Evolutionary conservation across 1,140 invertebrate genomes (phyloP).

Genomic region (Dendrolimus punctatus): DNA sequence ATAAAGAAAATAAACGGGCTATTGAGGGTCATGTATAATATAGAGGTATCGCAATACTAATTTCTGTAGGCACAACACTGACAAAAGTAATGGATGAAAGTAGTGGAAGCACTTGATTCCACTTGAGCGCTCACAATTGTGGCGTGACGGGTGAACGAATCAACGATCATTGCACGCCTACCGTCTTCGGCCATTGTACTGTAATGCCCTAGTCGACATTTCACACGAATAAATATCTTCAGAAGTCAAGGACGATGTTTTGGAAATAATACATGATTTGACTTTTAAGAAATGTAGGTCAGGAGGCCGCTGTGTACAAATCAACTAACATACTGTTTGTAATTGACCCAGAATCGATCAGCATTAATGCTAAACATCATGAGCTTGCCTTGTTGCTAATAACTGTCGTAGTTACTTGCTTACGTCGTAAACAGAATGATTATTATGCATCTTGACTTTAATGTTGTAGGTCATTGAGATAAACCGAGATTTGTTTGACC

Average conservation of each 20-base stretch:
- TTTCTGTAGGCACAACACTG: conserved; percentile 58
- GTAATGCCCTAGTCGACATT: background rate
- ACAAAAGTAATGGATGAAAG: conserved; percentile 63
- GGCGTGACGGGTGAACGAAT: conserved; percentile 35
- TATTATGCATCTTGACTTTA: conserved; percentile 35
- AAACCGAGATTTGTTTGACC: conserved; percentile 46
- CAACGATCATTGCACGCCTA: conserved; percentile 26
- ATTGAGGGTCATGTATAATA: too few species aligned
- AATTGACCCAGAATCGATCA: background rate
- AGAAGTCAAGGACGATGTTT: too few species aligned
- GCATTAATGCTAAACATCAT: background rate
- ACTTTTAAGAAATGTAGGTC: background rate
- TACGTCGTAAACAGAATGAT: conserved; percentile 12
- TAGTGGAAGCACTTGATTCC: conserved; percentile 62
- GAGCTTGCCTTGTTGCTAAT: background rate
- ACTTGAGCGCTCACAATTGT: conserved; percentile 59
- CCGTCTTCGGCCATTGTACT: conserved; percentile 18
- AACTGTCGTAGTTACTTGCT: background rate
- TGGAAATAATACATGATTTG: background rate
- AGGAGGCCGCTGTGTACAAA: background rate
- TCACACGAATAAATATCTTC: too few species aligned
- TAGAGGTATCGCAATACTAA: conserved; percentile 26
- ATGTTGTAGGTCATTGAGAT: conserved; percentile 44
- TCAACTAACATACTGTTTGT: background rate
- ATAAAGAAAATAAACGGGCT: background rate